Evolutionary conservation across 2,888 invertebrate genomes (phyloP).

Genomic region (Eupelmus urozonus): DNA sequence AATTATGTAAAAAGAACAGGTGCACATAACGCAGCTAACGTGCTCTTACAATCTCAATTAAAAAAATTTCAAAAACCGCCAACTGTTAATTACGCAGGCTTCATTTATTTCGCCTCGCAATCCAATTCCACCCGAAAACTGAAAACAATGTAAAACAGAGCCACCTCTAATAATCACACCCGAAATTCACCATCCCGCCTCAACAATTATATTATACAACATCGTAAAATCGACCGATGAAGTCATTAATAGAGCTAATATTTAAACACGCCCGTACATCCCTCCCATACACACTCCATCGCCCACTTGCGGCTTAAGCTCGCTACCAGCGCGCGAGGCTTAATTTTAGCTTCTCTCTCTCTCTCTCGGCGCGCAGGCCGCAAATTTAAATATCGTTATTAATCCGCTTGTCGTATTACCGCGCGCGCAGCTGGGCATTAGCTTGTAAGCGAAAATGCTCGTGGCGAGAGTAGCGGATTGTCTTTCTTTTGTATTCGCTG

Average conservation of each 20-base stretch:
- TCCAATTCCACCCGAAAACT: too few species aligned
- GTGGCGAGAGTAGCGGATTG: background rate
- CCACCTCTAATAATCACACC: too few species aligned
- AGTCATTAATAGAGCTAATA: slow-evolving; percentile 6
- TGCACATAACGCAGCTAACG: too few species aligned
- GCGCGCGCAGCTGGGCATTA: background rate
- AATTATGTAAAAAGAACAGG: too few species aligned
- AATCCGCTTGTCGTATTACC: slow-evolving; percentile 38
- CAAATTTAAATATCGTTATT: slow-evolving; percentile 41
- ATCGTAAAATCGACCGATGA: slow-evolving; percentile 13
- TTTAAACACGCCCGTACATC: background rate
- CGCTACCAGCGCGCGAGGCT: background rate
- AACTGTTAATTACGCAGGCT: too few species aligned
- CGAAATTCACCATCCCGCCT: too few species aligned
- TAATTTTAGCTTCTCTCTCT: slow-evolving; percentile 24
- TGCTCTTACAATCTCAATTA: too few species aligned
- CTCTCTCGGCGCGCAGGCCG: background rate
- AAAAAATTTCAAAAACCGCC: too few species aligned
- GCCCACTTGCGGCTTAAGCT: background rate
- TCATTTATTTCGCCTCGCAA: too few species aligned
- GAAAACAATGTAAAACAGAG: too few species aligned
- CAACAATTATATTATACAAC: too few species aligned
- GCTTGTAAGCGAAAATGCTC: background rate
- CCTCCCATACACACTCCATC: too few species aligned
- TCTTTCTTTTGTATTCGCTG: background rate